Evolutionary conservation across 2,113 vertebrate genomes (phyloP).

Genomic region (human): GRCh38 chr6:133236001-133236500

Average conservation of each 20-base stretch:
- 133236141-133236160: neutral
- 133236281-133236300: neutral
- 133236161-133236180: neutral
- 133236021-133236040: no score
- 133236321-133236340: no score
- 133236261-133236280: neutral
- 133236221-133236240: neutral
- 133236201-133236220: neutral
- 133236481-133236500: neutral
- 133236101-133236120: neutral
- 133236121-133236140: neutral
- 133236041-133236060: no score
- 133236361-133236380: neutral
- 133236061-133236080: no score
- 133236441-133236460: neutral
- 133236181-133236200: neutral
- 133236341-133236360: neutral
- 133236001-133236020: no score
- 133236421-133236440: neutral
- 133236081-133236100: neutral
- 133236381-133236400: neutral
- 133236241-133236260: neutral
- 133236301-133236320: neutral
- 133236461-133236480: neutral
- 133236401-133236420: neutral